A percentile compares a stretch with the other conserved stretches of the same genome.
These are phyloP conservation scores for Deilephila elpenor DNA, from an alignment of 2,888 invertebrate genomes.

Conservation along the genomic window DNA sequence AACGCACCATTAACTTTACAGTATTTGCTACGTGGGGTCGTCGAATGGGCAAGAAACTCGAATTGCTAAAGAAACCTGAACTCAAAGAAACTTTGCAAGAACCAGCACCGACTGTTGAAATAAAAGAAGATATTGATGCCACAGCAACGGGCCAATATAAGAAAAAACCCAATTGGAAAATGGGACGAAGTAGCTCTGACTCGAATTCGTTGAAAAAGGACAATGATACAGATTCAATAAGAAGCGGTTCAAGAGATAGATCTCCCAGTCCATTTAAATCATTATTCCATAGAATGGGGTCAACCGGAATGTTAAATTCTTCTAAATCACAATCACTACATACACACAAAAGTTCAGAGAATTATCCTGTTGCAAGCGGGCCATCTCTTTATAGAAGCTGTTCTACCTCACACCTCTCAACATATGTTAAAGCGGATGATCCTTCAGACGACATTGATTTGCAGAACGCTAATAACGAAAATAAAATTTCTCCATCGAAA, in stretches of 20 bases:
- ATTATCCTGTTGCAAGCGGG: slow-evolving; percentile 74
- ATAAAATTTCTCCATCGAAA: slow-evolving; percentile 69
- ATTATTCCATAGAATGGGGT: slow-evolving; percentile 90
- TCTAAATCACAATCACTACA: slow-evolving; percentile 78
- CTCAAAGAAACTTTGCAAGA: slow-evolving; percentile 82
- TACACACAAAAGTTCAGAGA: slow-evolving; percentile 67
- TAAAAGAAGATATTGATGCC: slow-evolving; percentile 64
- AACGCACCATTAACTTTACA: slow-evolving; percentile 60
- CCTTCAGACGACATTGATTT: slow-evolving; percentile 91
- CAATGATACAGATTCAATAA: slow-evolving; percentile 77
- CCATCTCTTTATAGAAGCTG: slow-evolving; percentile 88
- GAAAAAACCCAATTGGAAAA: slow-evolving; percentile 85
- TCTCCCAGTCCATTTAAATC: slow-evolving; percentile 88
- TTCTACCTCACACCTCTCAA: slow-evolving; percentile 90
- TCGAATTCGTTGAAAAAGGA: slow-evolving; percentile 76
- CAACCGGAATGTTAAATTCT: slow-evolving; percentile 89
- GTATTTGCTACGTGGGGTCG: slow-evolving; percentile 90
- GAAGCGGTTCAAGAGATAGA: slow-evolving; percentile 80
- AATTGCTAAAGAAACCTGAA: slow-evolving; percentile 88
- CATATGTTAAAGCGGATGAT: slow-evolving; percentile 91
- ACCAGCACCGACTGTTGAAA: slow-evolving; percentile 59
- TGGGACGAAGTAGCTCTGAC: slow-evolving; percentile 82
- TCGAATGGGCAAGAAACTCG: slow-evolving; percentile 91
- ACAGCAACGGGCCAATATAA: slow-evolving; percentile 75
- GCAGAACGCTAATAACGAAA: slow-evolving; percentile 74